These are phyloP conservation scores for Drosophila lini DNA, from an alignment of 1,140 invertebrate species.

Conservation along the genomic window DNA sequence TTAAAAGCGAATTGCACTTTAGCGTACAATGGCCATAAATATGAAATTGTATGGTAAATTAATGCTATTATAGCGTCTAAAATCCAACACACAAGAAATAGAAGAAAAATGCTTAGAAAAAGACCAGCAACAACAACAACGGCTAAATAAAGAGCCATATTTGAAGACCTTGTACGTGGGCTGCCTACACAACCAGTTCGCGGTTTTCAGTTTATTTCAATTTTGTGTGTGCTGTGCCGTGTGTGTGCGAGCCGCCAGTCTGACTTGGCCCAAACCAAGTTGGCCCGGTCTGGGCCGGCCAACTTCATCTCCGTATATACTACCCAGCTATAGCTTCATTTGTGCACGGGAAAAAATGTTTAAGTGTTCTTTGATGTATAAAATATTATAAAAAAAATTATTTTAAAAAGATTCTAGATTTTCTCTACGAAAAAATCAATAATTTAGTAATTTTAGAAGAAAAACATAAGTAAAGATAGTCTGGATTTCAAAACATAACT, in stretches of 20 bases:
- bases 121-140: conserved; percentile 25
- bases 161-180: conserved; percentile 81
- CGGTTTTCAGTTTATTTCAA: conserved; percentile 72
- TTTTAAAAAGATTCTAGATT: too few relatives aligned
- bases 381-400: not conserved
- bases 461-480: not conserved
- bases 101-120: conserved; percentile 79
- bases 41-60: conserved; percentile 81
- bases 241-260: conserved; percentile 10
- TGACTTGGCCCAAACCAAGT: conserved; percentile 23
- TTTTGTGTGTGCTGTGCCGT: conserved; percentile 46
- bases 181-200: conserved; percentile 80
- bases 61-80: conserved; percentile 79
- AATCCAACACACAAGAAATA: conserved; percentile 62
- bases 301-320: conserved; percentile 48
- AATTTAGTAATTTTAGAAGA: not conserved
- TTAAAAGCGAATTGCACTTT: conserved; percentile 67
- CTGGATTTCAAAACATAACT: too few relatives aligned
- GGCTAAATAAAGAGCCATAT: conserved; percentile 72
- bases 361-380: not conserved
- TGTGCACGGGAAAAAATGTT: conserved; percentile 7
- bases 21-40: conserved; percentile 78
- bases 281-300: conserved; percentile 30
- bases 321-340: conserved; percentile 6
- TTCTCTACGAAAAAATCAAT: not conserved